A percentile compares a stretch with the other conserved stretches of the same genome.
Evolutionary conservation across 2,888 invertebrate species (phyloP).

Genomic region (Troglohyphantes excavatus): DNA sequence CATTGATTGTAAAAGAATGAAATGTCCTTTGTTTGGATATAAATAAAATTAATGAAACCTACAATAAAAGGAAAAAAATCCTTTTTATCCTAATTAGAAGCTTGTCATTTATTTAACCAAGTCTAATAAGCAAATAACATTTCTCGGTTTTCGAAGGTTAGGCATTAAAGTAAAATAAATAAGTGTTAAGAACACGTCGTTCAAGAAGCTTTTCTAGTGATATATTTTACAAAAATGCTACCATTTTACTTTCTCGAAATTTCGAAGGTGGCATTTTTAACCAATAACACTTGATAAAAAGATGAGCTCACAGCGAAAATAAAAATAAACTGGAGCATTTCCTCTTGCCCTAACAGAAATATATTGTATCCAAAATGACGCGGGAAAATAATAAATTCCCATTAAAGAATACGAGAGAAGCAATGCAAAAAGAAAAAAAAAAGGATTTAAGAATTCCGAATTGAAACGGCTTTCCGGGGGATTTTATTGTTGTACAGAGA

Average conservation of each 20-base stretch:
- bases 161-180: conserved; percentile 9
- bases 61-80: too few species aligned
- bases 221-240: conserved; percentile 1
- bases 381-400: conserved; percentile 34
- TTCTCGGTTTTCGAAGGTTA: neutral
- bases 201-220: neutral
- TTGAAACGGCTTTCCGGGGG: conserved; percentile 39
- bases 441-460: conserved; percentile 32
- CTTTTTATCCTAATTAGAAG: too few species aligned
- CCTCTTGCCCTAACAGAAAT: neutral
- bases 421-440: neutral
- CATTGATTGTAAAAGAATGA: too few species aligned
- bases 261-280: conserved; percentile 5
- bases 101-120: neutral
- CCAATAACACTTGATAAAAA: conserved; percentile 6
- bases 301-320: neutral
- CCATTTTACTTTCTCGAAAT: neutral
- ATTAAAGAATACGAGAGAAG: conserved; percentile 9
- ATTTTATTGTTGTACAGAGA: conserved; percentile 52
- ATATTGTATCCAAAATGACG: neutral
- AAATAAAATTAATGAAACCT: too few species aligned
- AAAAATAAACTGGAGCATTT: neutral
- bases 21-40: too few species aligned
- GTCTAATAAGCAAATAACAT: neutral
- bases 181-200: neutral